Conservation (phyloP, 2,797 vertebrate species). For the Leucoraja ocellata region DNA sequence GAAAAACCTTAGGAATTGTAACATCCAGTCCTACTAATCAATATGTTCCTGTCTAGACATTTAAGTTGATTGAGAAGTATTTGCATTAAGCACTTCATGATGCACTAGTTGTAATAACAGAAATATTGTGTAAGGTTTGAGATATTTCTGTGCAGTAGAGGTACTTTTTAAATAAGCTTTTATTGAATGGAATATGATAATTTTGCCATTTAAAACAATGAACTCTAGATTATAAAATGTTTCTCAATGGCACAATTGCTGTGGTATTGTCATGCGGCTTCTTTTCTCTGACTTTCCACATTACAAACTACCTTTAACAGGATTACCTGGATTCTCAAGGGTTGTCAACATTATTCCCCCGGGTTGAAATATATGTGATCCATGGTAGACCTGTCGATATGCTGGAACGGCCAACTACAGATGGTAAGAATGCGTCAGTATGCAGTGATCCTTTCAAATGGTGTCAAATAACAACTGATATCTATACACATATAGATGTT, state of each 20-base stretch:
- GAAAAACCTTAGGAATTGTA: too few species aligned
- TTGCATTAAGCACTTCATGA: neutral
- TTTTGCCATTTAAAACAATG: neutral
- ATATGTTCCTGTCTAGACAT: too few species aligned
- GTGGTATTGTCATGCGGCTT: neutral
- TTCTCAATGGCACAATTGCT: neutral
- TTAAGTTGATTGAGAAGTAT: neutral
- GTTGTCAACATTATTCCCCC: slow-evolving; percentile 66
- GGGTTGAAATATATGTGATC: slow-evolving; percentile 73
- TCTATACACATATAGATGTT: neutral
- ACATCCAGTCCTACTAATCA: too few species aligned
- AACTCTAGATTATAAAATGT: neutral
- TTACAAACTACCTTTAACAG: slow-evolving; percentile 47
- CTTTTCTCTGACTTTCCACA: neutral
- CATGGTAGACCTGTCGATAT: slow-evolving; percentile 71
- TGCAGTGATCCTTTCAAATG: neutral
- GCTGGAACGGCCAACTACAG: slow-evolving; percentile 66
- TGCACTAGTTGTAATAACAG: neutral
- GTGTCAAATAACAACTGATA: neutral
- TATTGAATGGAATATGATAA: neutral
- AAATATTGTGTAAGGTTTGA: neutral
- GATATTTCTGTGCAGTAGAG: neutral
- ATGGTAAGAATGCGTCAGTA: slow-evolving; percentile 56
- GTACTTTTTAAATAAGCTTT: neutral
- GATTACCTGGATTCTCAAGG: slow-evolving; percentile 70